A percentile compares a stretch with the other conserved stretches of the same genome.
phyloP scores from a whole-genome alignment of 2,113 vertebrate species.

The Rhizomys pruinosus region DNA sequence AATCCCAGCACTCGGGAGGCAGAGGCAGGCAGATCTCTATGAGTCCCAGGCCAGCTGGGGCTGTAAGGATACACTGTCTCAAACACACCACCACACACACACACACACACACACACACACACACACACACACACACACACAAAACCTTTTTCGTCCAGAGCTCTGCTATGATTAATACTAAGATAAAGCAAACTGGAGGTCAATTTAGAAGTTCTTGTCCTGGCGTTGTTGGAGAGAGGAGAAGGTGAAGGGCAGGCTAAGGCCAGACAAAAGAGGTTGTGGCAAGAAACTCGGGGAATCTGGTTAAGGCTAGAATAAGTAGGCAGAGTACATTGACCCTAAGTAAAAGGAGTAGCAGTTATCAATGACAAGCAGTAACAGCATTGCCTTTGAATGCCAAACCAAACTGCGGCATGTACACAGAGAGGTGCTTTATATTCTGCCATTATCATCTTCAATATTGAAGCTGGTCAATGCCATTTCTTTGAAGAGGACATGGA shows the following conservation, averaged over 20 bases:
- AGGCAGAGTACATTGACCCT: fast-evolving
- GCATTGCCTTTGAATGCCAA: background rate
- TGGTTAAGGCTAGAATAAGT: background rate
- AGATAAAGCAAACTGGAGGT: background rate
- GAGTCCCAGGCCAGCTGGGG: no score
- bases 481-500: slow-evolving; percentile 6
- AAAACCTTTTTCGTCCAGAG: no score
- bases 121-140: no score
- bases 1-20: no score
- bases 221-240: background rate
- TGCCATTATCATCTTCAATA: background rate
- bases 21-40: no score
- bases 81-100: no score
- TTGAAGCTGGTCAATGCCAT: background rate
- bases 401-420: background rate
- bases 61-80: no score
- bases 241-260: background rate
- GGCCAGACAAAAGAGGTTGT: background rate
- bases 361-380: background rate
- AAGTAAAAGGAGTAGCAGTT: background rate
- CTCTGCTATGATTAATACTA: background rate
- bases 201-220: slow-evolving; percentile 36
- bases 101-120: no score
- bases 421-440: background rate
- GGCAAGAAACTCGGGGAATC: background rate